A percentile compares a stretch with the other conserved stretches of the same genome.
phyloP scores from a whole-genome alignment of 2,797 vertebrate species.

The Chaenodraco wilsoni region DNA sequence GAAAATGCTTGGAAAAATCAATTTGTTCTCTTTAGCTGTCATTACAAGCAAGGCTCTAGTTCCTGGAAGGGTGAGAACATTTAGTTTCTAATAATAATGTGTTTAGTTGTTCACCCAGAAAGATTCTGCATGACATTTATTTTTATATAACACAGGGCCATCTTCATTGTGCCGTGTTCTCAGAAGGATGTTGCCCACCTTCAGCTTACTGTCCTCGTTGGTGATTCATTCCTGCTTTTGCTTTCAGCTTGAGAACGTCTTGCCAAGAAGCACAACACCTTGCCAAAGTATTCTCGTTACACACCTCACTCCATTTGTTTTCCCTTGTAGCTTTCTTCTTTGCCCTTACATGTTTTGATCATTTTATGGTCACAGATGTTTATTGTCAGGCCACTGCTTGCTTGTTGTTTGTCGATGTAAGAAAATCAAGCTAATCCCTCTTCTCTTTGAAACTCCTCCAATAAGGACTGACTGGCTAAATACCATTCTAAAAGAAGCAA shows the following conservation, averaged over 20 bases:
- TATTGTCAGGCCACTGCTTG: background rate
- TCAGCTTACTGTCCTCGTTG: background rate
- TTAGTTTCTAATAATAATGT: background rate
- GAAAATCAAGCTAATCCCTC: background rate
- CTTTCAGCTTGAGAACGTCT: background rate
- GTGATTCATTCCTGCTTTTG: background rate
- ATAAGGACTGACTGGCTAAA: background rate
- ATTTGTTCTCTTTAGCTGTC: constrained; percentile 14
- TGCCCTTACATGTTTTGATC: background rate
- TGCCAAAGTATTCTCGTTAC: constrained; percentile 7
- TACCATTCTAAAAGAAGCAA: background rate
- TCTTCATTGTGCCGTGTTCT: constrained; percentile 9
- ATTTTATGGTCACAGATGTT: background rate
- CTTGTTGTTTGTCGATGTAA: background rate
- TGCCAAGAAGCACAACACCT: background rate
- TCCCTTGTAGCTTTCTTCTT: background rate
- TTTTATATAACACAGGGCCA: background rate
- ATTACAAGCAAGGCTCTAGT: constrained; percentile 5
- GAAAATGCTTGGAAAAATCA: constrained; percentile 14
- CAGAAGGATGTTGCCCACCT: constrained; percentile 1
- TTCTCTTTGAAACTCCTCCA: background rate
- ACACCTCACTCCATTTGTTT: background rate
- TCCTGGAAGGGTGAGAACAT: constrained; percentile 14
- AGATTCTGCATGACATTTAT: background rate
- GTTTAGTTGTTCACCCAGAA: constrained; percentile 3